phyloP scores from a whole-genome alignment of 2,888 invertebrate genomes.

The Eilema caniola region DNA sequence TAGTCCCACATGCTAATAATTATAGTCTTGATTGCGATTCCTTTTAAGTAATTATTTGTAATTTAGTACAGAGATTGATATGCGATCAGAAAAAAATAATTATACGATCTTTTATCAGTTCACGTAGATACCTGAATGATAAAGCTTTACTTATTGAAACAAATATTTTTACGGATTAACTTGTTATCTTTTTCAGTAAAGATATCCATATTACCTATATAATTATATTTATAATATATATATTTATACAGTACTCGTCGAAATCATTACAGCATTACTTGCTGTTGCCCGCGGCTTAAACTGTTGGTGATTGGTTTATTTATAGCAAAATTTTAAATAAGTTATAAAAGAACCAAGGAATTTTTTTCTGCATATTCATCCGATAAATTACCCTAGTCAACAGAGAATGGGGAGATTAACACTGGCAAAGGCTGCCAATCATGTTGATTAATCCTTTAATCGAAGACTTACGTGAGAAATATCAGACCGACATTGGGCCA shows the following conservation, averaged over 20 bases:
- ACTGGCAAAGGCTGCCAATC: conserved; percentile 1
- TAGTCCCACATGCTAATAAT: no score
- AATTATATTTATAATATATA: no score
- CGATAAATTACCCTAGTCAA: conserved; percentile 8
- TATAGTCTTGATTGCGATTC: not conserved
- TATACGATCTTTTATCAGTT: no score
- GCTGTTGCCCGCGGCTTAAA: no score
- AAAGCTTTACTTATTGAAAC: no score
- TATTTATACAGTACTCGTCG: no score
- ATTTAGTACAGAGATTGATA: not conserved
- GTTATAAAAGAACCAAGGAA: not conserved
- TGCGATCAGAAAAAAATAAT: not conserved
- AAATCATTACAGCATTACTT: no score
- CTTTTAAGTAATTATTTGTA: not conserved
- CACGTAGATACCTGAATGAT: no score
- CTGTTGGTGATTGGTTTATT: no score
- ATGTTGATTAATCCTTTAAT: conserved; percentile 14
- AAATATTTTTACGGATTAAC: no score
- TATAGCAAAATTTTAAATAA: not conserved
- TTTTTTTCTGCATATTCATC: not conserved
- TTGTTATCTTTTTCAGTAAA: no score
- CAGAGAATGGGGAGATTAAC: conserved; percentile 1
- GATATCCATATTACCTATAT: no score
- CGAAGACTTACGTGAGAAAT: conserved; percentile 9
- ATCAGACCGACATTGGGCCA: not conserved